Evolutionary conservation across 2,113 vertebrate species (phyloP).

Genomic region (Coracopsis vasa): DNA sequence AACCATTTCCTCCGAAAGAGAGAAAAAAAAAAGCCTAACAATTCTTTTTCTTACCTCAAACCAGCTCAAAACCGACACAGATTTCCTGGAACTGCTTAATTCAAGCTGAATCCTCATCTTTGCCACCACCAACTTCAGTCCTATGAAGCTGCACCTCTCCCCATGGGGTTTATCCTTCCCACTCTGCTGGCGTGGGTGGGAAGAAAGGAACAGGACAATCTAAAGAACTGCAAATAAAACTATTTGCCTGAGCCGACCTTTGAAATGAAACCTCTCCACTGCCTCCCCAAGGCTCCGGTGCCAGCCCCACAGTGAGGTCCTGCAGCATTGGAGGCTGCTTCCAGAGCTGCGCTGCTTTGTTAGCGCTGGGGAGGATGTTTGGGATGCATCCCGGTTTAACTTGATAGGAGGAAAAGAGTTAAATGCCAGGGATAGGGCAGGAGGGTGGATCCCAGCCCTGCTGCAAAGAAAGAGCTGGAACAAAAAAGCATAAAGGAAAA

Average conservation of each 20-base stretch:
- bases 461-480: constrained; percentile 14
- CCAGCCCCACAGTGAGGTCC: constrained; percentile 7
- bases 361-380: background rate
- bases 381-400: background rate
- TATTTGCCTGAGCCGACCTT: constrained; percentile 61
- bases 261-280: constrained; percentile 44
- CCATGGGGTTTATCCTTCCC: background rate
- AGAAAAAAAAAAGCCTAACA: background rate
- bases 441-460: background rate
- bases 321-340: background rate
- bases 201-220: constrained; percentile 22
- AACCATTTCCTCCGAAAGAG: constrained; percentile 50
- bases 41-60: background rate
- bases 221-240: constrained; percentile 59
- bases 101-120: background rate
- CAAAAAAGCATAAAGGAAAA: background rate
- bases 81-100: constrained; percentile 27
- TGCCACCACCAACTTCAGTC: background rate
- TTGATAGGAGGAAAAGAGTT: background rate
- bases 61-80: background rate
- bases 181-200: background rate
- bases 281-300: background rate
- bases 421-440: background rate
- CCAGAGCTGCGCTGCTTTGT: background rate
- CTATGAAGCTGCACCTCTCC: background rate